Conservation (phyloP, 2,888 invertebrate species). For the Sphecodes monilicornis region DNA sequence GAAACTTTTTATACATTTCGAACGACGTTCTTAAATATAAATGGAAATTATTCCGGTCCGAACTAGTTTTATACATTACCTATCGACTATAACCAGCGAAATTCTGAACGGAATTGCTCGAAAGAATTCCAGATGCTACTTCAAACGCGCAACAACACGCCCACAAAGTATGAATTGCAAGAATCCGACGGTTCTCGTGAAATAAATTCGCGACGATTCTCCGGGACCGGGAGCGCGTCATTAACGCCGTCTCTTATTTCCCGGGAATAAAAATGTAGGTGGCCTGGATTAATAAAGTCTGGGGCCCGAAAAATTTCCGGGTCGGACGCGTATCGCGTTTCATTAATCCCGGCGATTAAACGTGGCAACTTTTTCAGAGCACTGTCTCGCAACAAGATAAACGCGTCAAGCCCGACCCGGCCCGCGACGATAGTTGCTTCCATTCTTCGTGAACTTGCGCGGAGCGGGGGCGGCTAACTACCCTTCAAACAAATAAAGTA, state of each 20-base stretch:
- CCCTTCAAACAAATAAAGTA: slow-evolving; percentile 16
- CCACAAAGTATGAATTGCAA: no score
- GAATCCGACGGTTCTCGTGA: neutral
- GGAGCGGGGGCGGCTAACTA: slow-evolving; percentile 6
- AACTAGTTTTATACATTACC: no score
- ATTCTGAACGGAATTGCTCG: no score
- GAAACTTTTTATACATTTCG: neutral
- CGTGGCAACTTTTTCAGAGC: slow-evolving; percentile 8
- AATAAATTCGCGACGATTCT: neutral
- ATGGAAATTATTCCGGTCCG: neutral
- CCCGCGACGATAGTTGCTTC: neutral
- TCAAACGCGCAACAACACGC: no score
- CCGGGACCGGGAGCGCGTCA: neutral
- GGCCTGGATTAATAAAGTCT: neutral
- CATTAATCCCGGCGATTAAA: slow-evolving; percentile 18
- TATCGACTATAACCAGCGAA: no score
- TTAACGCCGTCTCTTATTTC: neutral
- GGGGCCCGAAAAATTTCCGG: neutral
- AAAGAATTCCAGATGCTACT: no score
- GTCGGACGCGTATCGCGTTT: neutral
- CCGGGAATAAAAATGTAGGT: neutral
- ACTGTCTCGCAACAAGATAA: neutral
- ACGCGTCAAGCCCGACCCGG: neutral
- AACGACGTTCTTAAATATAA: neutral
- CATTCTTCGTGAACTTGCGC: slow-evolving; percentile 2